Conservation (phyloP, 30 jellyfish, hydroid and myxozoan genomes). For the Aurelia sp. region DNA sequence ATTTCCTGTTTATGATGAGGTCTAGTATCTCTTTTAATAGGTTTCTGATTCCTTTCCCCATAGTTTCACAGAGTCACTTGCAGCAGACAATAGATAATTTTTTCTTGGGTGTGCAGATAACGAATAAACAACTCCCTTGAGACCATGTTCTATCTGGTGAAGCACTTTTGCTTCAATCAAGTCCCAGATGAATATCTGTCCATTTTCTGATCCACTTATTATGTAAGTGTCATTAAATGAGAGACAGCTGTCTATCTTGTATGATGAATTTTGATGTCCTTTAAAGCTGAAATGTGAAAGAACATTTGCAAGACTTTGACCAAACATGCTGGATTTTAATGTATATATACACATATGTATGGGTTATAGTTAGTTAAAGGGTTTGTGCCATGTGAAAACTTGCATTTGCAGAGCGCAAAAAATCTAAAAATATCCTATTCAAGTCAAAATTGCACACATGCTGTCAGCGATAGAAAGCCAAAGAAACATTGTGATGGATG, state of each 20-base stretch:
- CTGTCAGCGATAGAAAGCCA: no score
- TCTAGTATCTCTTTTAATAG: background rate
- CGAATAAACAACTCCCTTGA: constrained; percentile 81
- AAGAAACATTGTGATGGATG: no score
- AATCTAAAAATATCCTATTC: no score
- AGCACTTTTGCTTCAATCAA: constrained; percentile 73
- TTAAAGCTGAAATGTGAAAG: constrained; percentile 53
- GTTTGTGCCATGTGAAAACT: no score
- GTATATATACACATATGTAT: no score
- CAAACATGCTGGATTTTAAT: no score
- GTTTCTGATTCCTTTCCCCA: constrained; percentile 70
- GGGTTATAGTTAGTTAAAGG: no score
- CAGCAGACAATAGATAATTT: constrained; percentile 82
- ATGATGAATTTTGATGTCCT: constrained; percentile 89
- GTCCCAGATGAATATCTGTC: constrained; percentile 91
- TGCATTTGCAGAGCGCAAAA: no score
- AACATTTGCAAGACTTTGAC: background rate
- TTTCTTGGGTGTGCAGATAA: constrained; percentile 77
- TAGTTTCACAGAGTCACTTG: constrained; percentile 81
- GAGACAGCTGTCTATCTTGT: constrained; percentile 87
- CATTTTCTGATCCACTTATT: constrained; percentile 98
- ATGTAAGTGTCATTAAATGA: constrained; percentile 80
- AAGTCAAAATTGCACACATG: no score
- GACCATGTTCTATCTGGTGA: constrained; percentile 70
- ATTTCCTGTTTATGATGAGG: no score